Percentiles rank a stretch among this genome's conserved stretches.
Evolutionary conservation across 1,140 invertebrate species (phyloP).

Genomic region (Bradysia coprophila): DNA sequence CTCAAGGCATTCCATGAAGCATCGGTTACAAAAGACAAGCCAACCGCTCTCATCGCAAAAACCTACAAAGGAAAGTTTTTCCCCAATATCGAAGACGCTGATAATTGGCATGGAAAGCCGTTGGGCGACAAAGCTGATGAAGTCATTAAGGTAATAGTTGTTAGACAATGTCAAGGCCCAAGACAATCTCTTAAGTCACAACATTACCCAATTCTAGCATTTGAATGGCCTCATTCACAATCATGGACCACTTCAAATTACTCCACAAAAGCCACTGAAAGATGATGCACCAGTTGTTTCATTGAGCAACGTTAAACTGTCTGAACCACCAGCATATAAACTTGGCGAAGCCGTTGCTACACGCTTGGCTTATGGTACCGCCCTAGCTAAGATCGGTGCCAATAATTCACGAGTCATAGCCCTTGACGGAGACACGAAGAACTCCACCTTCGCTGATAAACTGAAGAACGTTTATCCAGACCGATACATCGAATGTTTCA

Average conservation of each 20-base stretch:
- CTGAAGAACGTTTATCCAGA: conserved; percentile 57
- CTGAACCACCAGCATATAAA: conserved; percentile 74
- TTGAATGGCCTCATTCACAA: conserved; percentile 47
- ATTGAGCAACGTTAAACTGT: conserved; percentile 56
- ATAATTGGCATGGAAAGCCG: conserved; percentile 97
- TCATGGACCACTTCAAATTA: conserved; percentile 29
- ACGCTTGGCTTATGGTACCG: conserved; percentile 84
- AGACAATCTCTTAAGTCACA: no score
- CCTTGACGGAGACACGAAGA: conserved; percentile 94
- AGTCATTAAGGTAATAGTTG: conserved; percentile 44
- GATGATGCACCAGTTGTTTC: conserved; percentile 51
- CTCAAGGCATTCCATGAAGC: conserved; percentile 76
- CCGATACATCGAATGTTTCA: conserved; percentile 93
- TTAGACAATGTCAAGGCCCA: no score
- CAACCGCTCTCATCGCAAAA: conserved; percentile 87
- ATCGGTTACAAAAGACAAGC: conserved; percentile 54
- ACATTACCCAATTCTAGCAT: conserved; percentile 34
- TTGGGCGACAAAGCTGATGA: conserved; percentile 62
- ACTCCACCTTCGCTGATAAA: conserved; percentile 93
- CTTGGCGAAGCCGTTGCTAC: conserved; percentile 71
- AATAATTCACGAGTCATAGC: conserved; percentile 73
- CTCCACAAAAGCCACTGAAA: conserved; percentile 43
- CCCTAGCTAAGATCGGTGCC: conserved; percentile 74
- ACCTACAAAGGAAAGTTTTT: conserved; percentile 92
- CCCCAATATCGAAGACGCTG: conserved; percentile 70